Evolutionary conservation across 1,140 invertebrate species (phyloP).

Genomic region (Zaprionus kolodkinae): DNA sequence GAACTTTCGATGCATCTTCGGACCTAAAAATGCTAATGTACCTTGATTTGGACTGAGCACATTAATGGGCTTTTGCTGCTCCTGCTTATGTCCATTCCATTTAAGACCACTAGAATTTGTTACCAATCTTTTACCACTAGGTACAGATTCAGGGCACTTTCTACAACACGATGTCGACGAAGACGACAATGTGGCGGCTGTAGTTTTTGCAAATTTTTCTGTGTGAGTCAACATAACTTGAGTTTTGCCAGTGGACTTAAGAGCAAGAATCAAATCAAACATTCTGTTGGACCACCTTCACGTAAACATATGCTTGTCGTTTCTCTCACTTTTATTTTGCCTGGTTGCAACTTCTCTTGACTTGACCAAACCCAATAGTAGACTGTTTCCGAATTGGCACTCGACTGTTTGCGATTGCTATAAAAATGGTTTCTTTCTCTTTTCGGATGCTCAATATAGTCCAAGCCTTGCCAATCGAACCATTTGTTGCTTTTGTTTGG

Average conservation of each 20-base stretch:
- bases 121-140: background rate
- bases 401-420: background rate
- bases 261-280: background rate
- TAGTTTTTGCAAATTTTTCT: background rate
- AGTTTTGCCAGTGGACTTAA: background rate
- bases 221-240: background rate
- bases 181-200: background rate
- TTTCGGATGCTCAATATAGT: background rate
- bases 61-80: slow-evolving; percentile 7
- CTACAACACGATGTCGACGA: background rate
- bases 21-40: slow-evolving; percentile 22
- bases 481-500: slow-evolving; percentile 23
- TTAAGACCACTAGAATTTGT: background rate
- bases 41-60: slow-evolving; percentile 4
- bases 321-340: background rate
- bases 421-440: background rate
- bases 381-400: background rate
- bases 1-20: slow-evolving; percentile 65
- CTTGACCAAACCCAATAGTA: background rate
- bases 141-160: background rate
- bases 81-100: background rate
- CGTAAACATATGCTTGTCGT: background rate
- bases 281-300: background rate
- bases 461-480: slow-evolving; percentile 9
- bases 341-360: background rate